phyloP scores from a whole-genome alignment of 92 coral and sea anemone genomes.

The Ricordea florida region DNA sequence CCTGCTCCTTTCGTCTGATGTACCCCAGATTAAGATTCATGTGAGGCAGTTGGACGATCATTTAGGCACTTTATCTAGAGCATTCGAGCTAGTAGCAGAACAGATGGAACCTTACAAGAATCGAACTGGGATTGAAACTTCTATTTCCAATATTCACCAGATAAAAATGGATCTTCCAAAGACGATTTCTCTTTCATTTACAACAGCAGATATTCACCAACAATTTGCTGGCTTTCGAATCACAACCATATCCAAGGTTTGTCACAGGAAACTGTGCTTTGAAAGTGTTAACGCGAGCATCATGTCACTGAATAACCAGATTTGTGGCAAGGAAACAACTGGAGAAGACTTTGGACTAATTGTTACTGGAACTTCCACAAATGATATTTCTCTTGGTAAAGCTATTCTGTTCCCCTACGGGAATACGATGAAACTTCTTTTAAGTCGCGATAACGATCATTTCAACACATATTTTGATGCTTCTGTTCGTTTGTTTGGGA shows the following conservation, averaged over 20 bases:
- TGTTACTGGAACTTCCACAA: slow-evolving; percentile 4
- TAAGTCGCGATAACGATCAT: background rate
- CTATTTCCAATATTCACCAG: background rate
- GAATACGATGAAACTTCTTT: background rate
- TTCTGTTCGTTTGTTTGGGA: background rate
- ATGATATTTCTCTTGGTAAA: background rate
- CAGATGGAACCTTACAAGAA: slow-evolving; percentile 12
- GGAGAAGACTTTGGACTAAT: background rate
- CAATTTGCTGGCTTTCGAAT: background rate
- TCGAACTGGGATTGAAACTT: background rate
- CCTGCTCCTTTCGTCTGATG: background rate
- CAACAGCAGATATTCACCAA: background rate
- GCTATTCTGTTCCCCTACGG: background rate
- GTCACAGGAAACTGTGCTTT: slow-evolving; percentile 14
- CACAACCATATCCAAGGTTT: background rate
- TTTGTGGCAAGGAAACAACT: background rate
- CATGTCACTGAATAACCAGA: background rate
- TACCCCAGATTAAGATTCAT: background rate
- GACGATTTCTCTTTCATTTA: slow-evolving; percentile 3
- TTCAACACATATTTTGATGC: background rate
- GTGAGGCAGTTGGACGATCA: background rate
- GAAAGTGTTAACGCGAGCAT: background rate
- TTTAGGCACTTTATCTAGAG: background rate
- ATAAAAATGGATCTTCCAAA: background rate
- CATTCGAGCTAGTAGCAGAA: background rate